phyloP scores from a whole-genome alignment of 2,888 invertebrate genomes.

The Bimastos eiseni region DNA sequence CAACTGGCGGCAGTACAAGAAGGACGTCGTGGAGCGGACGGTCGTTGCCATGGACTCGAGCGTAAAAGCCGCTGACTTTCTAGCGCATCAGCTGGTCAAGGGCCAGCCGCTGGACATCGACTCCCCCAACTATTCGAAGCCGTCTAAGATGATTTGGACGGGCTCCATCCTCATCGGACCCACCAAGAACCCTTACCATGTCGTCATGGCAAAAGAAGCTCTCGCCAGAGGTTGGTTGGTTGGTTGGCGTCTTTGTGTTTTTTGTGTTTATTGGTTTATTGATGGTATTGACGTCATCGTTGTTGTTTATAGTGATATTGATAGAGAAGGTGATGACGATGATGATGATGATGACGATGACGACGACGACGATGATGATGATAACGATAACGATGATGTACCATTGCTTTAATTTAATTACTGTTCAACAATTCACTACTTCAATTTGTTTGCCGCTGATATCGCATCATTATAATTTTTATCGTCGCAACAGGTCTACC shows the following conservation, averaged over 20 bases:
- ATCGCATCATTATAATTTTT: no score
- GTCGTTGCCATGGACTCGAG: neutral
- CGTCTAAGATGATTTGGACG: neutral
- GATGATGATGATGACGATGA: neutral
- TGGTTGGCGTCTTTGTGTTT: no score
- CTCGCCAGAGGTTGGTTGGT: neutral
- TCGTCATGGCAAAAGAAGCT: neutral
- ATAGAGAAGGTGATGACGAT: neutral
- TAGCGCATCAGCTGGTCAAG: conserved; percentile 1
- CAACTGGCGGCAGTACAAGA: neutral
- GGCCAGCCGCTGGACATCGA: neutral
- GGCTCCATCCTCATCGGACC: neutral
- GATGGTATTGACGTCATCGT: no score
- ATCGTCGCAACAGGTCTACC: neutral
- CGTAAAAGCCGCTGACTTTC: conserved; percentile 15
- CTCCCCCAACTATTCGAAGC: neutral
- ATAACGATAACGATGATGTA: neutral
- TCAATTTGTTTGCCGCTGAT: no score
- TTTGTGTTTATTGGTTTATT: no score
- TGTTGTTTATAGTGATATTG: neutral
- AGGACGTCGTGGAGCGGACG: neutral
- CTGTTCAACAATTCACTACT: no score
- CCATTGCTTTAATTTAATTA: no score
- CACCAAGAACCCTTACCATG: neutral
- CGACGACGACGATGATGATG: neutral